Evolutionary conservation across 2,113 vertebrate species (phyloP).

Genomic region (Dipodomys stephensi): DNA sequence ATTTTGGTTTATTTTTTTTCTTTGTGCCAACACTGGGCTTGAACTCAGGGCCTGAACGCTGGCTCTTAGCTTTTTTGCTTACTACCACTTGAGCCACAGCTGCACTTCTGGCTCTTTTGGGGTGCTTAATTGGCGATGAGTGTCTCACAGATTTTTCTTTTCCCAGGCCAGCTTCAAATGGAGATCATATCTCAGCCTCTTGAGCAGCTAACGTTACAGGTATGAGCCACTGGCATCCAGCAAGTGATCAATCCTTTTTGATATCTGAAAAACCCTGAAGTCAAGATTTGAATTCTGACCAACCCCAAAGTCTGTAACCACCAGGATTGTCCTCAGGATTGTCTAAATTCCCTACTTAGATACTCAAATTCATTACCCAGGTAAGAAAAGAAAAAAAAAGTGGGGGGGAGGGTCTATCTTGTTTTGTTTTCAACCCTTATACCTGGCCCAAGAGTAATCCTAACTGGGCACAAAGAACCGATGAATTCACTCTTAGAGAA

Average conservation of each 20-base stretch:
- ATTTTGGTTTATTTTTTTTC: not conserved
- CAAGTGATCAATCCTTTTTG: not conserved
- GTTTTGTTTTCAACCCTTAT: not conserved
- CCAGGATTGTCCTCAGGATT: conserved; percentile 43
- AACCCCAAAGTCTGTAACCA: not conserved
- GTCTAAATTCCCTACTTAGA: conserved; percentile 15
- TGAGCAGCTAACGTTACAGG: no score
- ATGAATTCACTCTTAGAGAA: not conserved
- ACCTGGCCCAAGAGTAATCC: not conserved
- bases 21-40: not conserved
- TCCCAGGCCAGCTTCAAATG: no score
- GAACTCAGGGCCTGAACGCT: no score
- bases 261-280: not conserved
- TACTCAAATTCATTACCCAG: not conserved
- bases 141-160: no score
- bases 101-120: no score
- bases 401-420: not conserved
- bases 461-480: not conserved
- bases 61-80: no score
- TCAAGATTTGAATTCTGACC: not conserved
- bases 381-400: conserved; percentile 37
- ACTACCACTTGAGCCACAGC: no score
- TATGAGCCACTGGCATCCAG: no score
- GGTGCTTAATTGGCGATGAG: no score
- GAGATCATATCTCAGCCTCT: no score